A percentile compares a stretch with the other conserved stretches of the same genome.
These are phyloP conservation scores for Abrostola tripartita DNA, from an alignment of 2,888 invertebrate species.

Conservation along the genomic window DNA sequence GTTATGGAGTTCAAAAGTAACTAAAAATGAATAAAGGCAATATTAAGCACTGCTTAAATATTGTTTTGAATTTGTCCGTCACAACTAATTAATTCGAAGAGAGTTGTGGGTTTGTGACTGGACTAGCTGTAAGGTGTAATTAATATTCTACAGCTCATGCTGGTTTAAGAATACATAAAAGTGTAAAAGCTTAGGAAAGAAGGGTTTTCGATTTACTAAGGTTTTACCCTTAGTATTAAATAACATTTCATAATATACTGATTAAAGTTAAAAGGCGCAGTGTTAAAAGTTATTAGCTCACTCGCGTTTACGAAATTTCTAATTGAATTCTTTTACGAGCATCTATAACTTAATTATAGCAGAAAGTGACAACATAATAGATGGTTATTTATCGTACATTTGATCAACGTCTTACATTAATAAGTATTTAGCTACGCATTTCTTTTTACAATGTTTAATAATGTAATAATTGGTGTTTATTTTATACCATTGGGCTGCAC, in stretches of 20 bases:
- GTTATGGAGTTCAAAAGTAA: no score
- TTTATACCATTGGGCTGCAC: no score
- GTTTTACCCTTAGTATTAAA: background rate
- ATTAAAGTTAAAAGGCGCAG: no score
- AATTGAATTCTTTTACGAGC: background rate
- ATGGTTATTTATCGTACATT: background rate
- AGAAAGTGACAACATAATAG: constrained; percentile 2
- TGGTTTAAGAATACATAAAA: constrained; percentile 43
- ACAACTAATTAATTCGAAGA: no score
- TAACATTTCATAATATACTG: no score
- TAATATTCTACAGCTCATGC: constrained; percentile 4
- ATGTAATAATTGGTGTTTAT: no score
- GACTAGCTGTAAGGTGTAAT: background rate
- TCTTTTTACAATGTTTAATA: no score
- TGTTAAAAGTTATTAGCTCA: no score
- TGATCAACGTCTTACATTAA: background rate
- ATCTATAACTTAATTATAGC: background rate
- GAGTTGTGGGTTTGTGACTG: background rate
- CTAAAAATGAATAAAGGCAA: no score
- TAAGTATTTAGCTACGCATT: background rate
- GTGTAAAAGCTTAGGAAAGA: constrained; percentile 28
- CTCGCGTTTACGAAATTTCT: background rate
- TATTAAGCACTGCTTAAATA: no score
- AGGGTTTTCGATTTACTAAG: constrained; percentile 14
- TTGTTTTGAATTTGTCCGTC: no score